Percentiles rank a stretch among this genome's conserved stretches.
Evolutionary conservation across 2,888 invertebrate species (phyloP).

Genomic region (Eristalis tenax): DNA sequence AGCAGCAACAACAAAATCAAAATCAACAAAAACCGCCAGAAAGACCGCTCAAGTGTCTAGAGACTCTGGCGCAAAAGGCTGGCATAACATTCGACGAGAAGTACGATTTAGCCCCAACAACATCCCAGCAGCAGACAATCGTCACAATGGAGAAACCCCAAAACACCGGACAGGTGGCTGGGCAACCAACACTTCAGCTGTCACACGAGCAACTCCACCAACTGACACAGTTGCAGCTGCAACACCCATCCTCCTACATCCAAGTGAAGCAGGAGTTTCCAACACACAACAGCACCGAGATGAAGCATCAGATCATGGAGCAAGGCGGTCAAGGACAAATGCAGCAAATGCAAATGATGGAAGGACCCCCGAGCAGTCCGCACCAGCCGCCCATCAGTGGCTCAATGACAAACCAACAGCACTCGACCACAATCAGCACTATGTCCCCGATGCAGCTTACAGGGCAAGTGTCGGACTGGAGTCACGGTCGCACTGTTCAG

Average conservation of each 20-base stretch:
- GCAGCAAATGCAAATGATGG: slow-evolving; percentile 81
- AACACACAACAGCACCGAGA: slow-evolving; percentile 75
- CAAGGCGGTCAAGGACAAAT: slow-evolving; percentile 82
- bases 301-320: slow-evolving; percentile 80
- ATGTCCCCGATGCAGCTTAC: slow-evolving; percentile 89
- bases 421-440: slow-evolving; percentile 86
- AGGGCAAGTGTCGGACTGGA: slow-evolving; percentile 85
- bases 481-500: slow-evolving; percentile 90
- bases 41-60: slow-evolving; percentile 86
- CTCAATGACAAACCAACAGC: slow-evolving; percentile 80
- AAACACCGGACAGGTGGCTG: slow-evolving; percentile 81
- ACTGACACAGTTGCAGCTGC: slow-evolving; percentile 84
- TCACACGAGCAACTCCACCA: slow-evolving; percentile 83
- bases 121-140: slow-evolving; percentile 77
- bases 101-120: slow-evolving; percentile 84
- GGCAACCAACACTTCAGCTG: slow-evolving; percentile 79
- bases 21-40: slow-evolving; percentile 76
- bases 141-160: slow-evolving; percentile 86
- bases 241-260: slow-evolving; percentile 83
- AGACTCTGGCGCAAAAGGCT: slow-evolving; percentile 88
- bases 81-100: slow-evolving; percentile 89
- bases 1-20: slow-evolving; percentile 76
- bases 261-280: slow-evolving; percentile 81
- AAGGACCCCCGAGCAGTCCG: slow-evolving; percentile 81
- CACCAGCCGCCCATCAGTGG: slow-evolving; percentile 80